These are phyloP conservation scores for Zaprionus ornatus DNA, from an alignment of 1,140 invertebrate genomes.

Conservation along the genomic window DNA sequence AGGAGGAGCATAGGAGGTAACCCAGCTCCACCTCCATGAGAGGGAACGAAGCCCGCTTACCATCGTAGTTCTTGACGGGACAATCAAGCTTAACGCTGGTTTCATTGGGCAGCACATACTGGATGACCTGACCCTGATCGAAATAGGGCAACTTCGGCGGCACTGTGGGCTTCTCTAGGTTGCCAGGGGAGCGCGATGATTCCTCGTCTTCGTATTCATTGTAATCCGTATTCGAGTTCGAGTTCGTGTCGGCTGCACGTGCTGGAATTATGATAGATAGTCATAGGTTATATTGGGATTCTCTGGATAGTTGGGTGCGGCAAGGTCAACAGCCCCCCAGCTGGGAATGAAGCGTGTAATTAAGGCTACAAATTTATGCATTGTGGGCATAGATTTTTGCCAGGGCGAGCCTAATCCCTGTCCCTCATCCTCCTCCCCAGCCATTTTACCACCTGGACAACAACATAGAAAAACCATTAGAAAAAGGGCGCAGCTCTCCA, in stretches of 20 bases:
- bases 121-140: conserved; percentile 37
- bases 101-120: conserved; percentile 47
- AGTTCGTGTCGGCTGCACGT: conserved; percentile 14
- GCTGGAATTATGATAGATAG: conserved; percentile 14
- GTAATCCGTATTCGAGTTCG: conserved; percentile 33
- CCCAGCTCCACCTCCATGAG: background rate
- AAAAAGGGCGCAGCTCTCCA: conserved; percentile 63
- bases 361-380: conserved; percentile 62
- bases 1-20: background rate
- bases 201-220: conserved; percentile 53
- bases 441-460: background rate
- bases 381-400: conserved; percentile 55
- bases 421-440: conserved; percentile 1
- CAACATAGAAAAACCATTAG: conserved; percentile 76
- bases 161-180: conserved; percentile 54
- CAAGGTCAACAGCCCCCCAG: conserved; percentile 53
- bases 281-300: background rate
- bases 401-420: conserved; percentile 32
- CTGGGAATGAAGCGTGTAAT: conserved; percentile 52
- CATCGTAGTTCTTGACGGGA: conserved; percentile 66
- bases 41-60: conserved; percentile 34
- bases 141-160: conserved; percentile 56
- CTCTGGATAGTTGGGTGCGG: conserved; percentile 43
- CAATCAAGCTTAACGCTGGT: conserved; percentile 56
- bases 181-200: conserved; percentile 41